Conservation (phyloP, 1,140 invertebrate genomes). For the Papilio dardanus region DNA sequence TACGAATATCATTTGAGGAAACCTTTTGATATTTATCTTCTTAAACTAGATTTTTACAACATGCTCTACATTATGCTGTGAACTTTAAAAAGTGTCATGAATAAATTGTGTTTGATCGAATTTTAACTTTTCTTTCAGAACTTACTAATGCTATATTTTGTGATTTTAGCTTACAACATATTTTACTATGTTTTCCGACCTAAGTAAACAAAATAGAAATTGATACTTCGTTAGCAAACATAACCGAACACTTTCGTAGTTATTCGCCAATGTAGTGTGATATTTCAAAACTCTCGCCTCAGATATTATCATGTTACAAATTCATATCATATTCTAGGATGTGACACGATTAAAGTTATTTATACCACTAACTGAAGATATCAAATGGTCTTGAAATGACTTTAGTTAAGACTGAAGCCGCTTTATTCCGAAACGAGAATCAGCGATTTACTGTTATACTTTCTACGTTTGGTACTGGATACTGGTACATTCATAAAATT, state of each 20-base stretch:
- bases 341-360: constrained; percentile 22
- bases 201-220: constrained; percentile 34
- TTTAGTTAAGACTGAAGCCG: neutral
- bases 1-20: neutral
- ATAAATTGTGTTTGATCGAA: neutral
- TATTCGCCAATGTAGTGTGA: constrained; percentile 37
- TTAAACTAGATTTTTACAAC: too few relatives aligned
- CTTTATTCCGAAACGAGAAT: too few relatives aligned
- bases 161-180: neutral
- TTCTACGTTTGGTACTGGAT: too few relatives aligned
- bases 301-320: constrained; percentile 51
- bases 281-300: constrained; percentile 54
- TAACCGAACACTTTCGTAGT: constrained; percentile 38
- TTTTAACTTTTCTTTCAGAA: neutral
- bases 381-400: neutral
- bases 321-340: constrained; percentile 42
- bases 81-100: neutral
- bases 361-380: neutral
- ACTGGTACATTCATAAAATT: too few relatives aligned
- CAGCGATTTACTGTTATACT: too few relatives aligned
- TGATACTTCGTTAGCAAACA: constrained; percentile 35
- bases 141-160: neutral
- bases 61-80: neutral
- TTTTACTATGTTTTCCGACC: neutral
- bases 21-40: neutral